Conservation (phyloP, 1,140 invertebrate species). For the Lepidurus packardi region DNA sequence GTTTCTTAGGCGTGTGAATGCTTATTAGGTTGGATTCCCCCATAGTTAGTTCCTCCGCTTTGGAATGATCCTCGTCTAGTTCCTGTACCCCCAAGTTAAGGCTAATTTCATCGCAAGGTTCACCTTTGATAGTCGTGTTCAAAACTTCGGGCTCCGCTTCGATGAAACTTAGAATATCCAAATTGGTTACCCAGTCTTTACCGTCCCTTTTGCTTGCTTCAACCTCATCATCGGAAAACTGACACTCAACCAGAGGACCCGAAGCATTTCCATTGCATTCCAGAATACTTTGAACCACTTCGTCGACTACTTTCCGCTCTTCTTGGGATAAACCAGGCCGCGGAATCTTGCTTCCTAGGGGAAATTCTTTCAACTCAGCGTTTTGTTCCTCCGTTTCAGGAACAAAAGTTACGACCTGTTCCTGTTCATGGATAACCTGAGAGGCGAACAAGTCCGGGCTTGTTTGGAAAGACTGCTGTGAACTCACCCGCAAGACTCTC, state of each 20-base stretch:
- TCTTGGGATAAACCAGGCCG: not conserved
- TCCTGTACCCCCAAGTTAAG: not conserved
- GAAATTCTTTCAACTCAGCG: not conserved
- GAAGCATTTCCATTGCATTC: not conserved
- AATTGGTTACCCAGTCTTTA: not conserved
- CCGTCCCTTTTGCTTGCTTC: not conserved
- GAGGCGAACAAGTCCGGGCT: not conserved
- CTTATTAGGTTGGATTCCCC: not conserved
- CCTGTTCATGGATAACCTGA: not conserved
- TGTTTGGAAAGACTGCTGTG: not conserved
- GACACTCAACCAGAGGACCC: not conserved
- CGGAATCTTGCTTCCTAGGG: not conserved
- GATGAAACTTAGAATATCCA: not conserved
- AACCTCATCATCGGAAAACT: not conserved
- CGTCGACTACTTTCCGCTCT: not conserved
- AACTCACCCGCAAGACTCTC: not conserved
- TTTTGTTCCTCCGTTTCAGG: not conserved
- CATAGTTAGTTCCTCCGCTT: not conserved
- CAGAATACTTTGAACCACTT: not conserved
- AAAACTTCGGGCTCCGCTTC: not conserved
- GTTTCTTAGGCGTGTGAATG: not conserved
- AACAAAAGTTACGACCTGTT: not conserved
- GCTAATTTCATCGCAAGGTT: constrained; percentile 2
- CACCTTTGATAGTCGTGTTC: not conserved
- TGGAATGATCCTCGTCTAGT: not conserved